Evolutionary conservation across 2,888 invertebrate genomes (phyloP), one percentile per base, ranked within the genome.

Genomic region (Branchellion lobata): DNA sequence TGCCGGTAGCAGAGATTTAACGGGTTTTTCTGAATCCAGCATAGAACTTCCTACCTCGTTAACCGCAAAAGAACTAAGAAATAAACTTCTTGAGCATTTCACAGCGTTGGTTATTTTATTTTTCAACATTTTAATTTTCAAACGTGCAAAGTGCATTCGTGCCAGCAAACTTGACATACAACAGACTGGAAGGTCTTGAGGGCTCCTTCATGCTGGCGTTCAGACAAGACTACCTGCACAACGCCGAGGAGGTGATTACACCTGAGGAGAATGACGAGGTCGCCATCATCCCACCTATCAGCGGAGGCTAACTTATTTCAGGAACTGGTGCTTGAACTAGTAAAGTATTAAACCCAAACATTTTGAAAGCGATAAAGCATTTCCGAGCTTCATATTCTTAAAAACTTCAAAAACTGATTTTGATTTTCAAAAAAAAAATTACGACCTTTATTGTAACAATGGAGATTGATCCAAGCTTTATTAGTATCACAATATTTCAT

Each of bases 201-300:
- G 24, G 21, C 24, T 57, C 61, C 85, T 88, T 95, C 57, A 91
- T 95, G 61, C 84, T 96, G 80, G 93, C 96, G 0, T 88, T 93
- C 74, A 96, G 96, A 89, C 92, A 95, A 85, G 91, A 92, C 83
- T 94, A 94, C 84, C 90, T 92, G 82, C 88, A 90, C 40, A 86
- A 88, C 11, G 47, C 68, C 14, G 61, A 80, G 5, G 69, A 61
- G n/a, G 24, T 79, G 61, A n/a, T 86, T 47, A 76, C 72, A 3
- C 65, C 87, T n/a, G 90, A 89, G 57, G 89, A 91, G 34, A 91
- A 91, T 82, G 95, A 96, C 89, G 93, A 92, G 87, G 90, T 96
- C 82, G 96, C 96, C 81, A 90, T 96, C 21, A 96, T 97, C 85
- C 96, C 96, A 78, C 96, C 96, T 0, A 90, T 97, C 76, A 96